Base-by-base conservation (phyloP, 2,797 vertebrate species). In the Darevskia nairensis region DNA sequence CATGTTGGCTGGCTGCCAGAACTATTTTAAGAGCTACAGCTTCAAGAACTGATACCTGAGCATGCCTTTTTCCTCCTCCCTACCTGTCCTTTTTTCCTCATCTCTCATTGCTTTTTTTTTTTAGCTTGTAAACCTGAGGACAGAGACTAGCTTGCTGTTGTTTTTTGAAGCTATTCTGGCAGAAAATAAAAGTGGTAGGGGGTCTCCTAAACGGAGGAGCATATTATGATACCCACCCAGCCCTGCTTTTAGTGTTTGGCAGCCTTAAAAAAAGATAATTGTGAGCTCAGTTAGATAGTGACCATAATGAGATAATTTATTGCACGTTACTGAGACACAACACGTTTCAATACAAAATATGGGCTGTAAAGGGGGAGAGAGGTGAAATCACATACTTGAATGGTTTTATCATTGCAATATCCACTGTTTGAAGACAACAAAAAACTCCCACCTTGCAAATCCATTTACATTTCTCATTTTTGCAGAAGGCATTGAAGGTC, bases 401-500 rank as follows among this genome's bases (percentile, higher is more conserved):
- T 91, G 88, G 79, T 83, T 84, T 89, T 81, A 72, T 92, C 61
- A 41, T n/a, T 39, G 92, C 80, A 27, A 41, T 78, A 59, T 75
- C 66, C 3, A 0, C 46, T 59, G 21, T 92, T 88, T 86, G 85
- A 85, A 92, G 89, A 92, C 29, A 50, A 23, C 10, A 7, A 29
- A 17, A 1, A 89, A 88, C 85, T 88, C 86, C 9, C 87, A 93
- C 92, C 91, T 89, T 86, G 91, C 91, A 84, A 64, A 94, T 91
- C 41, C 0, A 0, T 77, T 69, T 64, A 55, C 71, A 84, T 92
- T 92, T 90, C 86, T 80, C 85, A n/a, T 89, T 35, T 55, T 59
- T 21, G 13, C 25, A 78, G 93, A 93, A 93, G 93, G 93, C 93
- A 92, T 93, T 93, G 85, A 50, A 0, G 92, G 91, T 93, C 88